These are phyloP conservation scores for Pachyuromys duprasi DNA, from an alignment of 2,797 vertebrate species.

Conservation along the genomic window DNA sequence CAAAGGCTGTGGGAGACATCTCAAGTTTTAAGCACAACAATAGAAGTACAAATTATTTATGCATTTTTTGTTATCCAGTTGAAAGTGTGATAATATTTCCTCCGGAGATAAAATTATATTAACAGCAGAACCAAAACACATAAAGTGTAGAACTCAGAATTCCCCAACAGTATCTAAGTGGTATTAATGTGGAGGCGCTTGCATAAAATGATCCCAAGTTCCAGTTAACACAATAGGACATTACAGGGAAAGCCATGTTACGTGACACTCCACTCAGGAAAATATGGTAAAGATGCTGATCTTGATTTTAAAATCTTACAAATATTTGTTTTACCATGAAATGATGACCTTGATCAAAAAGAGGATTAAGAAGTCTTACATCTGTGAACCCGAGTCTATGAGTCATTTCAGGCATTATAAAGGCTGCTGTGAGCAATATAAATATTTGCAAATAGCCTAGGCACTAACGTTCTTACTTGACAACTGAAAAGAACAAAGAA, in stretches of 20 bases:
- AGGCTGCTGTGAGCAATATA: not conserved
- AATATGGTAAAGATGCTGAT: not conserved
- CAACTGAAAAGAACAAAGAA: slow-evolving; percentile 43
- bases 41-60: not conserved
- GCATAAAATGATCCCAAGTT: slow-evolving; percentile 16
- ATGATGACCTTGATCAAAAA: slow-evolving; percentile 44
- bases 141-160: slow-evolving; percentile 45
- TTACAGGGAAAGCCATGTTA: not conserved
- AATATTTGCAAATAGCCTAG: slow-evolving; percentile 46
- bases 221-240: slow-evolving; percentile 47
- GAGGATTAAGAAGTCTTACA: slow-evolving; percentile 40
- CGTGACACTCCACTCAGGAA: slow-evolving; percentile 9
- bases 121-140: not conserved
- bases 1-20: not conserved
- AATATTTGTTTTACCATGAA: slow-evolving; percentile 47
- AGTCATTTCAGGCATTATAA: slow-evolving; percentile 33
- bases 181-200: not conserved
- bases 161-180: not conserved
- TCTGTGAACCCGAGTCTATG: slow-evolving; percentile 45
- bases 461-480: slow-evolving; percentile 26
- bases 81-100: not conserved
- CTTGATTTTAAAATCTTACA: not conserved
- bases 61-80: not conserved
- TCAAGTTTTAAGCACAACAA: not conserved
- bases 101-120: slow-evolving; percentile 50